Conservation (phyloP, 2,888 invertebrate species). For the Drosophila formosana region DNA sequence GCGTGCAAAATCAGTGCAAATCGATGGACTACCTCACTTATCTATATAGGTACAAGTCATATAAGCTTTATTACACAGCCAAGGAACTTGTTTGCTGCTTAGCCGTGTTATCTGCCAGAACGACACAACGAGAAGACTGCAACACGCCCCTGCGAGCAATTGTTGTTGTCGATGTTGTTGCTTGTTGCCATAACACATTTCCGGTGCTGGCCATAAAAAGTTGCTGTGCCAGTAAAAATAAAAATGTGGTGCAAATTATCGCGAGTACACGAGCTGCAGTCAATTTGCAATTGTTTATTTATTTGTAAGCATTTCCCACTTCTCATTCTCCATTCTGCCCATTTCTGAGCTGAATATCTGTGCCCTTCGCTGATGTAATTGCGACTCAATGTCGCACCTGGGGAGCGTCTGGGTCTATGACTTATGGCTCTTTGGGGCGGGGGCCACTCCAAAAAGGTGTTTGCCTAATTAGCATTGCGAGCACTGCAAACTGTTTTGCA, state of each 20-base stretch:
- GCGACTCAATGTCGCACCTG: slow-evolving; percentile 43
- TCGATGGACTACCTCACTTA: slow-evolving; percentile 30
- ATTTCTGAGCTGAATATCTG: slow-evolving; percentile 2
- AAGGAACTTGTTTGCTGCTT: slow-evolving; percentile 21
- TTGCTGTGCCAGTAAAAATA: slow-evolving; percentile 25
- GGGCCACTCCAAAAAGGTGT: slow-evolving; percentile 36
- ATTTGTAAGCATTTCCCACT: slow-evolving; percentile 29
- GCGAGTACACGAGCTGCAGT: slow-evolving; percentile 2
- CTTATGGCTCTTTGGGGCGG: slow-evolving; percentile 26
- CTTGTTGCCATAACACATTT: slow-evolving; percentile 37
- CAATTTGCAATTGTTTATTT: slow-evolving; percentile 56
- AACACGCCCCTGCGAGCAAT: slow-evolving; percentile 11
- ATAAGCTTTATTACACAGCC: slow-evolving; percentile 38
- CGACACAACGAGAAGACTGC: not conserved
- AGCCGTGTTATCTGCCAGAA: slow-evolving; percentile 44
- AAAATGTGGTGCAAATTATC: slow-evolving; percentile 35
- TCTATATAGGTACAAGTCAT: slow-evolving; percentile 14
- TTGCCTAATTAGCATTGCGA: slow-evolving; percentile 52
- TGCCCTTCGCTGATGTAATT: slow-evolving; percentile 37
- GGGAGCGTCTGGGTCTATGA: slow-evolving; percentile 33
- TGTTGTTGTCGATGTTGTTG: not conserved
- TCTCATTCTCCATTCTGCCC: not conserved
- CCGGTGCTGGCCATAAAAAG: slow-evolving; percentile 47
- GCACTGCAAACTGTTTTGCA: slow-evolving; percentile 32
- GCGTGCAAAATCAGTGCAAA: slow-evolving; percentile 33